Percentiles rank a stretch among this genome's conserved stretches.
Conservation (phyloP, 1,140 invertebrate genomes). For the Lysiphlebus fabarum region DNA sequence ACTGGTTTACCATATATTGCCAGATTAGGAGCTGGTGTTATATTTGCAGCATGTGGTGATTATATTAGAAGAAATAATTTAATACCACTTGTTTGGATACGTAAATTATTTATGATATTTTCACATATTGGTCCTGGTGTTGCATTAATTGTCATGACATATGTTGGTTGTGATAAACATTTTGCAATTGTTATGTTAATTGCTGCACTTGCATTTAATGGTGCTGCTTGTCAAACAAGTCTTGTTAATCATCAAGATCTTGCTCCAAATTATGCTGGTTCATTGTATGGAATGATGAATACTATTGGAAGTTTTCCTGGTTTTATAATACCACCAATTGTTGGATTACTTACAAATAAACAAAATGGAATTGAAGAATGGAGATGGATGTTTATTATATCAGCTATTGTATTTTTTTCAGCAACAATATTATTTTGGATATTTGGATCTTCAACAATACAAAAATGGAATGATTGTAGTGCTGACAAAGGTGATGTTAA, state of each 20-base stretch:
- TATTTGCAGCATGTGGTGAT: conserved; percentile 68
- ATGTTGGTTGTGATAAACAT: conserved; percentile 64
- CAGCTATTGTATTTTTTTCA: conserved; percentile 66
- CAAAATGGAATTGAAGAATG: conserved; percentile 75
- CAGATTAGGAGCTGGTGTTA: conserved; percentile 62
- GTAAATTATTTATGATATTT: conserved; percentile 69
- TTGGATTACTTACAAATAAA: conserved; percentile 64
- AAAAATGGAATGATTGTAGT: conserved; percentile 61
- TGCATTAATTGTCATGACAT: conserved; percentile 64
- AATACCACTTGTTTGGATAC: conserved; percentile 61
- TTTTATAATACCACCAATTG: conserved; percentile 69
- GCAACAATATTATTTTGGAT: conserved; percentile 67
- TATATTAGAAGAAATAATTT: conserved; percentile 59
- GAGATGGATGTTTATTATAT: conserved; percentile 74
- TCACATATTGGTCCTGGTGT: conserved; percentile 71
- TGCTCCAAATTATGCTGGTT: conserved; percentile 77
- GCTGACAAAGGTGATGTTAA: background rate
- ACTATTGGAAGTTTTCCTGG: conserved; percentile 70
- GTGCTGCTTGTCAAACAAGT: conserved; percentile 78
- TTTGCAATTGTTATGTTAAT: conserved; percentile 67
- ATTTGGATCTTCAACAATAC: conserved; percentile 64
- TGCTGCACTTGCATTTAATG: conserved; percentile 75
- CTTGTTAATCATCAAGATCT: conserved; percentile 82
- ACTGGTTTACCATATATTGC: conserved; percentile 70
- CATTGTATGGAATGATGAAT: conserved; percentile 72